Evolutionary conservation across 2,888 invertebrate species (phyloP).

Genomic region (Prosapia bicincta): DNA sequence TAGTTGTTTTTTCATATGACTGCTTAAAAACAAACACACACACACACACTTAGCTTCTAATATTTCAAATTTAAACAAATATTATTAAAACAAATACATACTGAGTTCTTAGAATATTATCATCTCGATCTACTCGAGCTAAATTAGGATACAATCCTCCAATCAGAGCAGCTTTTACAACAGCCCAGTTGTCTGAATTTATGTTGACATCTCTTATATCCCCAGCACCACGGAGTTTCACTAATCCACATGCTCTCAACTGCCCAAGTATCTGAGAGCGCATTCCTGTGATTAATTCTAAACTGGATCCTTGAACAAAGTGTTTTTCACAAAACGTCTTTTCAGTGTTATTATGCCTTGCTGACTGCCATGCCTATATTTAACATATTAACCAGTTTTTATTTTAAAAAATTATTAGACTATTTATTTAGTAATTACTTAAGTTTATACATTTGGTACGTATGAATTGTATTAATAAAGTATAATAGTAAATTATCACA

Average conservation of each 20-base stretch:
- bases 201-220: slow-evolving; percentile 77
- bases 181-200: slow-evolving; percentile 83
- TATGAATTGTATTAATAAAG: too few relatives aligned
- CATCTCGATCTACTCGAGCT: slow-evolving; percentile 65
- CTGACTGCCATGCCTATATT: slow-evolving; percentile 49
- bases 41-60: too few relatives aligned
- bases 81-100: slow-evolving; percentile 45
- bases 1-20: too few relatives aligned
- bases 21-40: too few relatives aligned
- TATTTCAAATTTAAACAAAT: too few relatives aligned
- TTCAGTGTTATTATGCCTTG: slow-evolving; percentile 60
- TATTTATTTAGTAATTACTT: too few relatives aligned
- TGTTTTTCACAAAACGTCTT: slow-evolving; percentile 69
- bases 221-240: slow-evolving; percentile 57
- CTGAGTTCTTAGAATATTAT: slow-evolving; percentile 59
- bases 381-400: too few relatives aligned
- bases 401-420: too few relatives aligned
- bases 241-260: slow-evolving; percentile 69
- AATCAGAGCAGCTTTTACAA: slow-evolving; percentile 84
- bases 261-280: slow-evolving; percentile 80
- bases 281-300: slow-evolving; percentile 88
- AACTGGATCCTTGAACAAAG: slow-evolving; percentile 72
- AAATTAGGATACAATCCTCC: slow-evolving; percentile 90
- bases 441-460: too few relatives aligned
- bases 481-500: too few relatives aligned